A percentile compares a stretch with the other conserved stretches of the same genome.
These are phyloP conservation scores for Alentia gelatinosa DNA, from an alignment of 2,888 invertebrate species.

Conservation along the genomic window DNA sequence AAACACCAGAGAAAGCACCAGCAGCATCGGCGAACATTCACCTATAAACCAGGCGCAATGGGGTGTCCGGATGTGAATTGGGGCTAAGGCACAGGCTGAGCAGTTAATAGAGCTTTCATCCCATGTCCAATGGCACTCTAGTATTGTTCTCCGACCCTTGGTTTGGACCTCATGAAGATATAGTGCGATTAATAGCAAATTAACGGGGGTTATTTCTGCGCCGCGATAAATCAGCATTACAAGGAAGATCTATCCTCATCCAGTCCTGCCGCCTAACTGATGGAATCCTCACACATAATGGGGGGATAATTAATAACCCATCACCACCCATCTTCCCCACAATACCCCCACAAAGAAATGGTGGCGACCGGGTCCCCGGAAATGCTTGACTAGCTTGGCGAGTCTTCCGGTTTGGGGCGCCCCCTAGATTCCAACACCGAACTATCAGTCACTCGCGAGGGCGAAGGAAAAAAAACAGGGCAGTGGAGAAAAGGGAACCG, in stretches of 20 bases:
- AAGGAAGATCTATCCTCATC: constrained; percentile 32
- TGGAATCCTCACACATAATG: constrained; percentile 40
- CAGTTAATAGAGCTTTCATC: not conserved
- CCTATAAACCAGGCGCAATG: not conserved
- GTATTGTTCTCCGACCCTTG: not conserved
- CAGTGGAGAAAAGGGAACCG: not conserved
- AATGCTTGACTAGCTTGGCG: constrained; percentile 30
- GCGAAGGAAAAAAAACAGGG: not conserved
- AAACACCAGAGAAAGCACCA: too few relatives aligned
- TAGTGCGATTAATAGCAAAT: constrained; percentile 44
- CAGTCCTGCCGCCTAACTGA: not conserved
- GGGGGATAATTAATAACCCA: constrained; percentile 41
- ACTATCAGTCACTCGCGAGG: constrained; percentile 16
- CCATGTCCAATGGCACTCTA: constrained; percentile 24
- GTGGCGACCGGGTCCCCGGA: not conserved
- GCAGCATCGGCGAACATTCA: not conserved
- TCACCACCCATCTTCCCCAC: constrained; percentile 19
- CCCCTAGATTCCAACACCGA: not conserved
- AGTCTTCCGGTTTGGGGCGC: constrained; percentile 5
- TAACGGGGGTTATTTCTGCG: constrained; percentile 27
- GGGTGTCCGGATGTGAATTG: not conserved
- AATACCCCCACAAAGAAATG: not conserved
- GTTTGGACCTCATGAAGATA: constrained; percentile 7
- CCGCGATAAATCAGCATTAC: constrained; percentile 36
- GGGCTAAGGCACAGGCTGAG: not conserved